Evolutionary conservation across 2,888 invertebrate genomes (phyloP).

Genomic region (Tipula lateralis): DNA sequence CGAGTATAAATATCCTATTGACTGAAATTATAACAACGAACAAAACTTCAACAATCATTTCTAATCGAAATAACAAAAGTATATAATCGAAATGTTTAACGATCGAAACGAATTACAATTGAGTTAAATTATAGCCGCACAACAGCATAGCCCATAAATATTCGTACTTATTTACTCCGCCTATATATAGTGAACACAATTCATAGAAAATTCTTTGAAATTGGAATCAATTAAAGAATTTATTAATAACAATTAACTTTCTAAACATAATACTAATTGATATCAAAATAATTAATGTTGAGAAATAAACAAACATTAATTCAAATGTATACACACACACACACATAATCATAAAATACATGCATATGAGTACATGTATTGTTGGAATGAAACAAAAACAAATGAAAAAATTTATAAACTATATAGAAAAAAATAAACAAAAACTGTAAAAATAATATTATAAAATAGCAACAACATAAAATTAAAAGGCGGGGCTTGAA

Average conservation of each 20-base stretch:
- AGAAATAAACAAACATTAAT: not conserved
- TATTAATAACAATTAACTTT: not conserved
- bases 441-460: slow-evolving; percentile 29
- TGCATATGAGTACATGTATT: too few species aligned
- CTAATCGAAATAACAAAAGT: too few species aligned
- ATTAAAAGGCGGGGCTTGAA: slow-evolving; percentile 32
- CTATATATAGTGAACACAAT: not conserved
- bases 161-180: not conserved
- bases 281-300: not conserved
- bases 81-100: too few species aligned
- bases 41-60: too few species aligned
- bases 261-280: not conserved
- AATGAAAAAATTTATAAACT: slow-evolving; percentile 26
- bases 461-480: slow-evolving; percentile 25
- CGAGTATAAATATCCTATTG: too few species aligned
- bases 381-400: too few species aligned
- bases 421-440: not conserved
- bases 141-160: not conserved
- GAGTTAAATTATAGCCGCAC: too few species aligned
- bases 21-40: too few species aligned
- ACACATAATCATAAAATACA: not conserved
- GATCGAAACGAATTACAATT: too few species aligned
- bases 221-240: not conserved
- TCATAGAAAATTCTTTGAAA: not conserved
- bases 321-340: not conserved